Percentiles rank a stretch among this genome's conserved stretches.
Evolutionary conservation across 92 coral and sea anemone species (phyloP).

Genomic region (Desmophyllum pertusum): DNA sequence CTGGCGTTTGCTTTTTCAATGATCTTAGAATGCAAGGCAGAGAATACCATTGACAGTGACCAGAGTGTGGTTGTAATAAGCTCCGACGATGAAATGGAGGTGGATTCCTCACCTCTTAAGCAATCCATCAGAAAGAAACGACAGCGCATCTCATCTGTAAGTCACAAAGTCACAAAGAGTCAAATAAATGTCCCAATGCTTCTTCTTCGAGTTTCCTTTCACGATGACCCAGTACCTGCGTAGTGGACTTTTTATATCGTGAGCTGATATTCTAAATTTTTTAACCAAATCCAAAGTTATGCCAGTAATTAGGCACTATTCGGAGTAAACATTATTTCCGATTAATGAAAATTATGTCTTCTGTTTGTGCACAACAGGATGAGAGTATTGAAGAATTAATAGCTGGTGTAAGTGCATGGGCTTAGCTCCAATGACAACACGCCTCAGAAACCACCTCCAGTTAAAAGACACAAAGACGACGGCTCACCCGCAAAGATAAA

Average conservation of each 20-base stretch:
- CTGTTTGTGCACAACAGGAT: conserved; percentile 26
- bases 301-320: too few relatives aligned
- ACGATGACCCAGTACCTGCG: conserved; percentile 4
- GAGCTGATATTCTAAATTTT: too few relatives aligned
- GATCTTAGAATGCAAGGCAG: conserved; percentile 30
- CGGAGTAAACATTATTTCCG: too few relatives aligned
- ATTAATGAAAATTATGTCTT: too few relatives aligned
- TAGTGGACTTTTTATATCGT: conserved; percentile 7
- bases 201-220: not conserved
- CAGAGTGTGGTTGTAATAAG: conserved; percentile 25
- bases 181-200: conserved; percentile 20
- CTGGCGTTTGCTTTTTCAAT: conserved; percentile 19
- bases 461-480: conserved; percentile 33
- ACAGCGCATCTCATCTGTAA: conserved; percentile 30
- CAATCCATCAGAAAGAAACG: conserved; percentile 21
- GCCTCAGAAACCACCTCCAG: conserved; percentile 22
- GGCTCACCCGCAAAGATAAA: conserved; percentile 45
- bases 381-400: conserved; percentile 31
- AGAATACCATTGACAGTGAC: conserved; percentile 13
- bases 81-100: conserved; percentile 29
- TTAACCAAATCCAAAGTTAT: too few relatives aligned
- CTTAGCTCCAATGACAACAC: conserved; percentile 31
- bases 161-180: not conserved
- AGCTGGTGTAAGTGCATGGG: conserved; percentile 26
- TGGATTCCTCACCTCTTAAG: conserved; percentile 9